Evolutionary conservation across 2,113 vertebrate genomes (phyloP).

Genomic region (Irena cyanogastra): DNA sequence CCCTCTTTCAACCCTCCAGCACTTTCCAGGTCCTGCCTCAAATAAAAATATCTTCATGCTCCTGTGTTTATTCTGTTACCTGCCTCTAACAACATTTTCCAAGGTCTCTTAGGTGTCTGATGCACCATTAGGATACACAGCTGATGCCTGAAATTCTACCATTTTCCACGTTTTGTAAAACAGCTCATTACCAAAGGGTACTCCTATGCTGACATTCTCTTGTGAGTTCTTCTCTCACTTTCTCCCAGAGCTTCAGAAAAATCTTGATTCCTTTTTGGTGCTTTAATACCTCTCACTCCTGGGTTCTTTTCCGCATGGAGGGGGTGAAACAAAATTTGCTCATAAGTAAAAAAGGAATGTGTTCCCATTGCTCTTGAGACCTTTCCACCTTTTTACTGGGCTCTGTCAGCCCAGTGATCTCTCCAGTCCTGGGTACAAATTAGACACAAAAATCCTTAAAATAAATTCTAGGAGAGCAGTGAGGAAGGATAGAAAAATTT

Average conservation of each 20-base stretch:
- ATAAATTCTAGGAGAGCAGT: background rate
- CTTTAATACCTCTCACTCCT: background rate
- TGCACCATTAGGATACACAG: background rate
- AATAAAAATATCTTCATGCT: background rate
- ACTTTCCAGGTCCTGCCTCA: background rate
- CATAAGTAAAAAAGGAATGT: background rate
- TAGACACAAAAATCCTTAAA: background rate
- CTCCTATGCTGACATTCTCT: background rate
- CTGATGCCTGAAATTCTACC: slow-evolving; percentile 4
- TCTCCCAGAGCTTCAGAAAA: background rate
- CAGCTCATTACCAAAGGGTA: background rate
- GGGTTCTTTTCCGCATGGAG: background rate
- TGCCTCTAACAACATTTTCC: slow-evolving; percentile 3
- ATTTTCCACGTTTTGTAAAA: background rate
- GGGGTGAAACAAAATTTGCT: background rate
- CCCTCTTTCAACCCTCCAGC: background rate
- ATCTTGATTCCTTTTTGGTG: background rate
- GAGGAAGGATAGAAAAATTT: background rate
- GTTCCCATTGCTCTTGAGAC: background rate
- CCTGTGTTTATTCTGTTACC: background rate
- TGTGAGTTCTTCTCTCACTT: background rate
- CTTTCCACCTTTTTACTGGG: background rate
- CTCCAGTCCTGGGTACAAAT: background rate
- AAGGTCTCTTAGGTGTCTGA: background rate
- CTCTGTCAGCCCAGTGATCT: background rate